Base-by-base conservation (phyloP, 2,888 invertebrate genomes). In the Acanthosepion pharaonis region DNA sequence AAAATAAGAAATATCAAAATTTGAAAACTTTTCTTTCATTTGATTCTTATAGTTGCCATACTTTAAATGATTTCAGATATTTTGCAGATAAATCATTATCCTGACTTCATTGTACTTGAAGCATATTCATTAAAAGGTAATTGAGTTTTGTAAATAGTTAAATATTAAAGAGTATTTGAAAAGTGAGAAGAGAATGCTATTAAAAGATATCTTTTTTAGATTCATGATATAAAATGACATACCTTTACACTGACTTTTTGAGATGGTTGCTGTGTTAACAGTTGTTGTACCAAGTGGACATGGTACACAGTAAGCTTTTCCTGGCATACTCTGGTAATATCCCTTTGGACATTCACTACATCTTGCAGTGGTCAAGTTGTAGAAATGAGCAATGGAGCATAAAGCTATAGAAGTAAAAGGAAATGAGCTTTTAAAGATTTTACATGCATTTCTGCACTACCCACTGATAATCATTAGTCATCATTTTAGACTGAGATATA, bases 201-300 rank as follows among this genome's bases (percentile, higher is more conserved):
- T 18, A 55, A 15, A 15, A 55, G 2, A 55, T 4, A 55, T 18
- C 15, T 18, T 55, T 4, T 55, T 55, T 55, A 15, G 15, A 18
- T 55, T 55, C 20, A 55, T n/a, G 8, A n/a, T 28, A n/a, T n/a
- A 78, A 78, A 78, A 78, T 78, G 8, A 28, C 78, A 9, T 95
- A 96, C 96, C 95, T 94, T 95, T 95, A 94, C 96, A 96, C 23
- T 95, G 95, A 64, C 92, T 23, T 20, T 93, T 94, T 48, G 95
- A 95, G 55, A 94, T 95, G 23, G 96, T 95, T 15, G 96, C 96
- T 23, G 78, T 94, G 3, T 95, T 95, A 20, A 95, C 95, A 42
- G 96, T 96, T 49, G 96, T 96, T 42, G 94, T 95, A 91, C 95
- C 95, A 25, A 96, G 94, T 23, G 95, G 95, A 94, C 96, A 96